These are phyloP conservation scores for Drosophila mauritiana DNA, from an alignment of 1,140 invertebrate species.

Conservation along the genomic window DNA sequence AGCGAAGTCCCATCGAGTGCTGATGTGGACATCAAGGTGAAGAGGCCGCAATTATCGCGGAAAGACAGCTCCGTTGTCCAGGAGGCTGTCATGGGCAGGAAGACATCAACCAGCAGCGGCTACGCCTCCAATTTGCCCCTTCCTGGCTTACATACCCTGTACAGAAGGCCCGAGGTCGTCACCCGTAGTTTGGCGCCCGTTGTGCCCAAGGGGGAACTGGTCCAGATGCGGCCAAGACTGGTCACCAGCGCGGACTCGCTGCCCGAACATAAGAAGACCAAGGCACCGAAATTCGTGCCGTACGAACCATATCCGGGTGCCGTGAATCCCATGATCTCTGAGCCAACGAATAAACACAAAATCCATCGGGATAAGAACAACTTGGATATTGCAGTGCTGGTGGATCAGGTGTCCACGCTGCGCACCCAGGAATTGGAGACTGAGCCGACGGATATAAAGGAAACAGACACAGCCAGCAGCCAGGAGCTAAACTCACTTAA, in stretches of 20 bases:
- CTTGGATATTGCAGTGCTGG: slow-evolving; percentile 89
- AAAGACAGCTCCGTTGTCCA: slow-evolving; percentile 61
- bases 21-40: slow-evolving; percentile 26
- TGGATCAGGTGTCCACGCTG: slow-evolving; percentile 88
- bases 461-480: background rate
- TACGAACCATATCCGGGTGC: slow-evolving; percentile 95
- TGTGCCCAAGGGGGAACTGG: slow-evolving; percentile 74
- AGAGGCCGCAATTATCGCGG: slow-evolving; percentile 42
- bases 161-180: slow-evolving; percentile 59
- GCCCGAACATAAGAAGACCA: slow-evolving; percentile 86
- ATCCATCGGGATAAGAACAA: slow-evolving; percentile 86
- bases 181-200: slow-evolving; percentile 64
- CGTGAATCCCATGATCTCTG: slow-evolving; percentile 89
- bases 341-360: slow-evolving; percentile 65
- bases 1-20: slow-evolving; percentile 27
- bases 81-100: slow-evolving; percentile 46
- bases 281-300: slow-evolving; percentile 93
- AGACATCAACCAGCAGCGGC: slow-evolving; percentile 17
- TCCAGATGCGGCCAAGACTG: slow-evolving; percentile 70
- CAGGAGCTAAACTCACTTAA: slow-evolving; percentile 59
- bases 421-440: slow-evolving; percentile 86
- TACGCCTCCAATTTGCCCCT: slow-evolving; percentile 34
- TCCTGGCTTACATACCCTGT: slow-evolving; percentile 72
- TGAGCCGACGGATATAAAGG: slow-evolving; percentile 3
- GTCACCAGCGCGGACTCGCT: slow-evolving; percentile 30